phyloP scores from a whole-genome alignment of 92 coral and sea anemone species.

The Paragorgia papillata region DNA sequence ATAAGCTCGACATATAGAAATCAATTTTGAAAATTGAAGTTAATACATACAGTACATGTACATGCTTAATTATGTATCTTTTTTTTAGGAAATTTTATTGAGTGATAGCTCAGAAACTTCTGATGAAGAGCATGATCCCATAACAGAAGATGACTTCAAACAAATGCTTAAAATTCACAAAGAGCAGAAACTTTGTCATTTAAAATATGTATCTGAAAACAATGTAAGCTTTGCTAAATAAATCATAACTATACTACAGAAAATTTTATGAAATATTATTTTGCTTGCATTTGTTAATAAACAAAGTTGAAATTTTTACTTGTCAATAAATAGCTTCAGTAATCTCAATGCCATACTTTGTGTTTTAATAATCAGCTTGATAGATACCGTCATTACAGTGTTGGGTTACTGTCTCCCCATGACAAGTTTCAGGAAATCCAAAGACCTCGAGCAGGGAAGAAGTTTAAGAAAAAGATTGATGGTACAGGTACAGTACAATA shows the following conservation, averaged over 20 bases:
- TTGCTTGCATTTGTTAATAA: not conserved
- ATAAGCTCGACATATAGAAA: no score
- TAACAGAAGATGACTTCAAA: conserved; percentile 82
- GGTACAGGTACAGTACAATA: conserved; percentile 82
- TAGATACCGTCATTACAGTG: conserved; percentile 86
- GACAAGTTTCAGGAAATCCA: conserved; percentile 87
- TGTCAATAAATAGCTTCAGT: no score
- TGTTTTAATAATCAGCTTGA: conserved; percentile 63
- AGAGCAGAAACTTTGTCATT: conserved; percentile 73
- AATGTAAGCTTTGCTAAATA: conserved; percentile 72
- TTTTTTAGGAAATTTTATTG: conserved; percentile 75
- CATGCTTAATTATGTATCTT: not conserved
- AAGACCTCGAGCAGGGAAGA: conserved; percentile 75
- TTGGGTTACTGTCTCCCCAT: conserved; percentile 73
- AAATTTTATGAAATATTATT: no score
- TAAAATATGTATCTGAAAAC: conserved; percentile 68
- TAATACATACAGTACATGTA: no score
- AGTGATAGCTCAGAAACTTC: conserved; percentile 98
- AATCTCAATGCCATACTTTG: no score
- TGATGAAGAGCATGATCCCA: conserved; percentile 67
- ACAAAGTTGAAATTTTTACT: no score
- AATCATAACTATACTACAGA: no score
- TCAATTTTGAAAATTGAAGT: no score
- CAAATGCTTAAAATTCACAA: conserved; percentile 91
- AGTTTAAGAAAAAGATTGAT: conserved; percentile 73